A percentile compares a stretch with the other conserved stretches of the same genome.
Evolutionary conservation across 2,113 vertebrate genomes (phyloP).

Genomic region (Aptenodytes forsteri): DNA sequence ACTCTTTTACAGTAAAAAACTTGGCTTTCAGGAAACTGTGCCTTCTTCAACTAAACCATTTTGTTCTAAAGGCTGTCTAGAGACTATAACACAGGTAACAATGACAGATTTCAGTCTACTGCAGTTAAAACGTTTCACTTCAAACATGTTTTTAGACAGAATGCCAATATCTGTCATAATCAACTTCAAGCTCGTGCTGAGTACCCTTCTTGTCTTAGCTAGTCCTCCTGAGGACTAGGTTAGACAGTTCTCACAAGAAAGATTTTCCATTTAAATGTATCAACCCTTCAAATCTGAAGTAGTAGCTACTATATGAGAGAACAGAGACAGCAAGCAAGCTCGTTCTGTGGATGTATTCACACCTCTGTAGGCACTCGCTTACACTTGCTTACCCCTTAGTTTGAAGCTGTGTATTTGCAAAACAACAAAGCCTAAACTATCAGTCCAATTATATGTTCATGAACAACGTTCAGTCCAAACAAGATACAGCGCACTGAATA

Average conservation of each 20-base stretch:
- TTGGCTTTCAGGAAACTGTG: neutral
- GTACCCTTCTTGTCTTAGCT: neutral
- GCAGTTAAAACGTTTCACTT: neutral
- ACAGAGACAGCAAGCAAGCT: neutral
- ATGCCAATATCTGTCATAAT: constrained; percentile 29
- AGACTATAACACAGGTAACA: constrained; percentile 29
- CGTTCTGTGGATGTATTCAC: neutral
- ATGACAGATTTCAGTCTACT: constrained; percentile 18
- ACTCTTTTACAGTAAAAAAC: neutral
- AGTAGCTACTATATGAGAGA: neutral
- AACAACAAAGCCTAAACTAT: neutral
- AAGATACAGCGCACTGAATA: neutral
- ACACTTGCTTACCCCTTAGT: neutral
- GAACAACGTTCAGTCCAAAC: neutral
- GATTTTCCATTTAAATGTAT: neutral
- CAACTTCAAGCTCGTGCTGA: neutral
- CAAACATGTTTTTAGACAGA: constrained; percentile 26
- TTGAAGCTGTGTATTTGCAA: neutral
- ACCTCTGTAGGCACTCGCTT: neutral
- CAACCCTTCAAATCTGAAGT: neutral
- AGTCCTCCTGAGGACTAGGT: neutral
- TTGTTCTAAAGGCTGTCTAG: neutral
- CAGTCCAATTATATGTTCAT: neutral
- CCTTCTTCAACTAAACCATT: neutral
- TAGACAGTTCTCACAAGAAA: neutral